These are phyloP conservation scores for Pachycephala philippinensis DNA, from an alignment of 2,113 vertebrate species.

Conservation along the genomic window DNA sequence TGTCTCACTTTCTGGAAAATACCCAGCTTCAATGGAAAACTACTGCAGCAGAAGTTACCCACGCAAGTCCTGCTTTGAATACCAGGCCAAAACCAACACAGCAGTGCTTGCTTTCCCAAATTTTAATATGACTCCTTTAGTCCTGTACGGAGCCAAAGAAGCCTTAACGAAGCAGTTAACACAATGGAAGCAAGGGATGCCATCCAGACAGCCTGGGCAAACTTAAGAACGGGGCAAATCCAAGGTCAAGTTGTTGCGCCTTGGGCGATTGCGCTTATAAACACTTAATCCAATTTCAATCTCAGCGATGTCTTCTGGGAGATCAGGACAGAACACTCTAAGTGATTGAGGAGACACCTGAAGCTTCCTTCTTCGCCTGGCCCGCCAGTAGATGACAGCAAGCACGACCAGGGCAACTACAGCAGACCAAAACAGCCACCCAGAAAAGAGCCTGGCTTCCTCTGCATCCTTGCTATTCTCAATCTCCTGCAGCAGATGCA, in stretches of 20 bases:
- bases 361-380: neutral
- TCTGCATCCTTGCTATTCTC: neutral
- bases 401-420: neutral
- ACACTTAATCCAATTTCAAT: neutral
- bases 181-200: neutral
- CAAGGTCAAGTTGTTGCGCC: neutral
- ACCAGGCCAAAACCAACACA: constrained; percentile 12
- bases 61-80: neutral
- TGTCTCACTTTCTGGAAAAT: constrained; percentile 40
- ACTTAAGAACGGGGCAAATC: neutral
- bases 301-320: neutral
- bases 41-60: constrained; percentile 12
- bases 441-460: neutral
- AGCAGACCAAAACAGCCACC: neutral
- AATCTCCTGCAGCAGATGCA: neutral
- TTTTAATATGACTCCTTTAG: neutral
- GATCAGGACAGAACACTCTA: neutral
- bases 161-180: neutral
- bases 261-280: neutral
- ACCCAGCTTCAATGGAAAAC: constrained; percentile 21
- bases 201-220: neutral
- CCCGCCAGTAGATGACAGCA: neutral
- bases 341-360: rapidly evolving
- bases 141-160: neutral
- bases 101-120: neutral